Evolutionary conservation across 2,888 invertebrate species (phyloP), one percentile per base, ranked within the genome.

Genomic region (Noctua janthina): DNA sequence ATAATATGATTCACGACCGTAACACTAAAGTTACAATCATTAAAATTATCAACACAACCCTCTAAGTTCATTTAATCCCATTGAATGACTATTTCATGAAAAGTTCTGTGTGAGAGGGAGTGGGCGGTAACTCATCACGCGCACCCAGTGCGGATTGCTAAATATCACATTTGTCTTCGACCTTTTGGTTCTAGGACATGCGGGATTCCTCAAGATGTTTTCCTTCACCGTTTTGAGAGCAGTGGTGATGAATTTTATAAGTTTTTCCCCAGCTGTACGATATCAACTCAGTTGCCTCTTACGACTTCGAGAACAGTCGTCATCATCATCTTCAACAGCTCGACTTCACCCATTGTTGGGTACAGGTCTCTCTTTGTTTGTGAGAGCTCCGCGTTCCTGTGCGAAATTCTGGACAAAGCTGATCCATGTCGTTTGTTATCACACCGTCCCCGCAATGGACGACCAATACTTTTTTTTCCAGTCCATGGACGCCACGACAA

Each of bases 401-500:
- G 54, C 54, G 54, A 56, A 1, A 10, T 54, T 3, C 11, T 23
- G 10, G 10, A 23, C 23, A 23, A 56, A 56, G 23, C 10, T 10
- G 10, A 23, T 56, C 59, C n/a, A 59, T 5, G 59, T 59, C n/a
- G 13, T n/a, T 5, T 59, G 11, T 2, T 11, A n/a, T n/a, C 56
- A 11, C 4, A 11, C 56, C 11, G 11, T 0, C 23, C 5, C 11
- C n/a, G 5, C n/a, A 1, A 11, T 1, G 1, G 0, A 13, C n/a
- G 1, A n/a, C 2, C 1, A 13, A 13, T 5, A 13, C n/a, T n/a
- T 59, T n/a, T 49, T 13, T 13, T 59, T 13, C 5, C 13, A 13
- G n/a, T 23, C 13, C 11, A 23, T n/a, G n/a, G n/a, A 29, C 62
- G n/a, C n/a, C 59, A 23, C n/a, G 59, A 59, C 13, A 59, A 13